Percentiles rank a stretch among this genome's conserved stretches.
These are phyloP conservation scores for Scomber colias DNA, from an alignment of 2,113 vertebrate genomes.

Conservation along the genomic window DNA sequence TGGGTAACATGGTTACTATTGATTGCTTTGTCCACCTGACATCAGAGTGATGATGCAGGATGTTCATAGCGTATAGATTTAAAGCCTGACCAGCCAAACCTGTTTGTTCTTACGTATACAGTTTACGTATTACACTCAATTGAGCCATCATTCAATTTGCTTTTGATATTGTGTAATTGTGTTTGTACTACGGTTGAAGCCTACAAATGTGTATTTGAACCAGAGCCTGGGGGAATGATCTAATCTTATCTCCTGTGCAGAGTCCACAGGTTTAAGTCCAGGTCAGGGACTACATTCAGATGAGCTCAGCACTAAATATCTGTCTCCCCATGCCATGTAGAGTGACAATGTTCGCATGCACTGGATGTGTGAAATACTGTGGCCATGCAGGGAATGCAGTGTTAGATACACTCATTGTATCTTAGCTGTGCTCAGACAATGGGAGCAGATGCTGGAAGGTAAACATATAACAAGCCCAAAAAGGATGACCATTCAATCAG, in stretches of 20 bases:
- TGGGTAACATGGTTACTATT: constrained; percentile 27
- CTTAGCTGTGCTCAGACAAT: neutral
- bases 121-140: neutral
- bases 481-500: too few relatives aligned
- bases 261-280: constrained; percentile 76
- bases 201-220: constrained; percentile 52
- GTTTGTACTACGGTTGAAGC: constrained; percentile 38
- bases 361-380: constrained; percentile 6
- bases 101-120: neutral
- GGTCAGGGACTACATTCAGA: constrained; percentile 66
- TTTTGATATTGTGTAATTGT: constrained; percentile 17
- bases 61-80: neutral
- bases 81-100: neutral
- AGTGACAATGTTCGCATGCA: neutral
- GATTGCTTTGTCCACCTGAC: constrained; percentile 8
- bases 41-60: constrained; percentile 3
- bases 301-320: constrained; percentile 44
- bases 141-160: neutral
- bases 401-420: constrained; percentile 5
- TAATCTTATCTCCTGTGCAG: constrained; percentile 86
- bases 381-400: neutral
- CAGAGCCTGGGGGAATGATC: constrained; percentile 31
- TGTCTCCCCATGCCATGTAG: neutral
- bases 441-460: neutral
- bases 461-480: neutral